A percentile compares a stretch with the other conserved stretches of the same genome.
Conservation (phyloP, 2,888 invertebrate species). For the Theristus sp. region DNA sequence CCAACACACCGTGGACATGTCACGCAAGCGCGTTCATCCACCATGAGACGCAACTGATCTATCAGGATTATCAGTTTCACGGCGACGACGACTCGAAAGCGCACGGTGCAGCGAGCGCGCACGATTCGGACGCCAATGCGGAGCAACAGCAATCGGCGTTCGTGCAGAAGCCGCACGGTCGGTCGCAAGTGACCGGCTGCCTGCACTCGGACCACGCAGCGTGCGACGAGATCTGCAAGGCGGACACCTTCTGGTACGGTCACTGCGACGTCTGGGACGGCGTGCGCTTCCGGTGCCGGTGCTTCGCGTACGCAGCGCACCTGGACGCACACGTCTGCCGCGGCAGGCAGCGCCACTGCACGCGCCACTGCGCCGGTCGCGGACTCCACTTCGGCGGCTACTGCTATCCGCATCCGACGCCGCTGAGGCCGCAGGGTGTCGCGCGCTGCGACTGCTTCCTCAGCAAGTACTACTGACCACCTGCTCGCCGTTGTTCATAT, state of each 20-base stretch:
- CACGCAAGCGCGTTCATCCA: too few species aligned
- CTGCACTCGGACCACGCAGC: conserved; percentile 16
- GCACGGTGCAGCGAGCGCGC: too few species aligned
- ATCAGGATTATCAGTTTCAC: too few species aligned
- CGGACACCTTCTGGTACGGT: conserved; percentile 15
- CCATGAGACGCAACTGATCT: too few species aligned
- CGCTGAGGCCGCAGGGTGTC: not conserved
- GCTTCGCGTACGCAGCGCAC: conserved; percentile 14
- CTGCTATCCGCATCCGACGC: not conserved
- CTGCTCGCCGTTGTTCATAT: too few species aligned
- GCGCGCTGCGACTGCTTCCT: not conserved
- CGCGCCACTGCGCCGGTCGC: conserved; percentile 4
- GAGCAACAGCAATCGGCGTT: too few species aligned
- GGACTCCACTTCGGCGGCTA: not conserved
- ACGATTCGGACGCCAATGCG: too few species aligned
- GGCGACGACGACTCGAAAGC: too few species aligned
- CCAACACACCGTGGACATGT: too few species aligned
- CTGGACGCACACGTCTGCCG: conserved; percentile 8
- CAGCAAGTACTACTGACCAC: too few species aligned
- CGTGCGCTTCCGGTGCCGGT: conserved; percentile 15
- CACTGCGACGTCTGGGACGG: conserved; percentile 14
- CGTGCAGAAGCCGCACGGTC: not conserved
- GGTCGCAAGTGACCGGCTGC: not conserved
- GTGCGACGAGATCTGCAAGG: conserved; percentile 22
- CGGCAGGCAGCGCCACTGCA: conserved; percentile 7